phyloP scores from a whole-genome alignment of 2,113 vertebrate genomes.

The Anoplopoma fimbria region DNA sequence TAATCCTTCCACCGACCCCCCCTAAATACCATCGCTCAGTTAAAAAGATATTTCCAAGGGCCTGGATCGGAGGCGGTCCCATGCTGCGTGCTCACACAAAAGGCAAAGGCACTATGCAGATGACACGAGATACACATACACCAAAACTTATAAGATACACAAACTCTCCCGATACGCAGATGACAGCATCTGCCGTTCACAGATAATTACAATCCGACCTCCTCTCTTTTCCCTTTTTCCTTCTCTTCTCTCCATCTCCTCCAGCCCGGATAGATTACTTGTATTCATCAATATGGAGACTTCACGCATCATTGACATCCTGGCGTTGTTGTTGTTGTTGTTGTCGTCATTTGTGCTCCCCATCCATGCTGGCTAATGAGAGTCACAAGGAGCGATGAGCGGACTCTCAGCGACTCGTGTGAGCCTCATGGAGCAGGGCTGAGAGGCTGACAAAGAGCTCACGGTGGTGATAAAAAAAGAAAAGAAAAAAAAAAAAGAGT shows the following conservation, averaged over 20 bases:
- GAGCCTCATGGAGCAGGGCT: conserved; percentile 73
- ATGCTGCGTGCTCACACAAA: conserved; percentile 55
- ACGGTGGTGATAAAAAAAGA: conserved; percentile 29
- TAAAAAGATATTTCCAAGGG: conserved; percentile 65
- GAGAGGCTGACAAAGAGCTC: conserved; percentile 40
- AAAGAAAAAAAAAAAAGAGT: not conserved
- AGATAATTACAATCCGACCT: conserved; percentile 67
- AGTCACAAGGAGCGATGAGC: conserved; percentile 60
- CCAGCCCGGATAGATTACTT: conserved; percentile 22
- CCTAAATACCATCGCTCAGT: conserved; percentile 67
- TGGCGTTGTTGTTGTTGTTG: conserved; percentile 60
- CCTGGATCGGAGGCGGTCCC: conserved; percentile 37
- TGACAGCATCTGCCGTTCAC: conserved; percentile 70
- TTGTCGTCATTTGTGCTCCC: conserved; percentile 50
- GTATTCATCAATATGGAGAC: conserved; percentile 69
- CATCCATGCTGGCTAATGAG: conserved; percentile 65
- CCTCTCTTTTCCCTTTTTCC: not conserved
- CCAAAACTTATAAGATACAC: conserved; percentile 33
- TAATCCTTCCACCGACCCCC: conserved; percentile 64
- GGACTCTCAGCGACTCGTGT: conserved; percentile 50
- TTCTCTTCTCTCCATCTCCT: conserved; percentile 18
- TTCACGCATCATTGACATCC: conserved; percentile 64
- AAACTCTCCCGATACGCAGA: conserved; percentile 55
- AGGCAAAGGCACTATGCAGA: conserved; percentile 43
- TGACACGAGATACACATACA: conserved; percentile 27